These are phyloP conservation scores for Andrena hattorfiana DNA, from an alignment of 2,888 invertebrate species.

Conservation along the genomic window DNA sequence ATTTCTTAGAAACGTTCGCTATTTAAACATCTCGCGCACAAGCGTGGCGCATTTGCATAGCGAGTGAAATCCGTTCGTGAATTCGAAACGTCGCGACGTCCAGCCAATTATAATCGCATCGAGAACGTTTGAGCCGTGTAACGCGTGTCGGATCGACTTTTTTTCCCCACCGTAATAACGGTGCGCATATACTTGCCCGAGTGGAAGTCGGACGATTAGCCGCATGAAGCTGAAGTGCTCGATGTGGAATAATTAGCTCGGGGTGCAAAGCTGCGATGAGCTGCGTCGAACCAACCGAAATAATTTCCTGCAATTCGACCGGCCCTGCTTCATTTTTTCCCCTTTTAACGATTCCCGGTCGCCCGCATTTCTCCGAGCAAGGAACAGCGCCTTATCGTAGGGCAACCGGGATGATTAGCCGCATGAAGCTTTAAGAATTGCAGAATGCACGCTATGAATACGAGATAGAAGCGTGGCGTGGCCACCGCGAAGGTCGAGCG, in stretches of 20 bases:
- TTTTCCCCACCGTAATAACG: conserved; percentile 9
- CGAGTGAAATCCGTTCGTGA: conserved; percentile 5
- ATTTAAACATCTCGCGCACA: conserved; percentile 41
- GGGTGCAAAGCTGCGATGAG: not conserved
- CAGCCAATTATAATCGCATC: conserved; percentile 49
- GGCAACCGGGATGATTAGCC: conserved; percentile 50
- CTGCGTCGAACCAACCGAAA: not conserved
- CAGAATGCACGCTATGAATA: conserved; percentile 47
- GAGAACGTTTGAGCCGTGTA: conserved; percentile 21
- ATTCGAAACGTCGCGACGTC: conserved; percentile 16
- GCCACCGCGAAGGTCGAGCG: conserved; percentile 35
- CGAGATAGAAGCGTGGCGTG: conserved; percentile 26
- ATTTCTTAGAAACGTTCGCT: conserved; percentile 41
- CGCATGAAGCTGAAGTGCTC: not conserved
- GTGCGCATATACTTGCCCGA: not conserved
- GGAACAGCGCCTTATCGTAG: conserved; percentile 41
- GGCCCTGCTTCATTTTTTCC: not conserved
- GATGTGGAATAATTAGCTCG: not conserved
- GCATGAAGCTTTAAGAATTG: conserved; percentile 54
- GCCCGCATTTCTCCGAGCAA: conserved; percentile 33
- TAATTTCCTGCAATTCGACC: not conserved
- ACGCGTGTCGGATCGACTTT: conserved; percentile 23
- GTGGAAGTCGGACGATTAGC: not conserved
- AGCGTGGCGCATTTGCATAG: conserved; percentile 47
- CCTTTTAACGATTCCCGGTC: not conserved